Conservation (phyloP, 1,140 invertebrate species). For the Drosophila tsacasi region DNA sequence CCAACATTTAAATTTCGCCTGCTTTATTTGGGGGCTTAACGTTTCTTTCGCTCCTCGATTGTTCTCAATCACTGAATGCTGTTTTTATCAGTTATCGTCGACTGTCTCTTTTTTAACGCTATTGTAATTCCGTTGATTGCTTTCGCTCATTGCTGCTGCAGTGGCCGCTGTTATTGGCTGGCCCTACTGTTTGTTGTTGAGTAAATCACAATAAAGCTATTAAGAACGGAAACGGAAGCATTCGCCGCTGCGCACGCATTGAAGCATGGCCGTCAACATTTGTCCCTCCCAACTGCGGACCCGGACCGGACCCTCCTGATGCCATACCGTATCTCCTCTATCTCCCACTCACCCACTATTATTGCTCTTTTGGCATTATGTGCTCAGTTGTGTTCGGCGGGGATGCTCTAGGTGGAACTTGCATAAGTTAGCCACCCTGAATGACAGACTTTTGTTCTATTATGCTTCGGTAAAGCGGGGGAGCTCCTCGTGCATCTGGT, state of each 20-base stretch:
- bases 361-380: constrained; percentile 35
- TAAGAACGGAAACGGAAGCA: constrained; percentile 84
- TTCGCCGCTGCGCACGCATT: constrained; percentile 82
- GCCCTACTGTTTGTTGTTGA: constrained; percentile 56
- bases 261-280: constrained; percentile 76
- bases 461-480: constrained; percentile 5
- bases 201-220: constrained; percentile 85
- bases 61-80: constrained; percentile 57
- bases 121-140: constrained; percentile 79
- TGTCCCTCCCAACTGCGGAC: constrained; percentile 13
- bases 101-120: constrained; percentile 69
- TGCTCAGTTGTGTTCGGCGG: constrained; percentile 9
- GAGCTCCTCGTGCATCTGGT: constrained; percentile 18
- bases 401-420: constrained; percentile 18
- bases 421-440: constrained; percentile 28
- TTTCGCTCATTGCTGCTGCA: constrained; percentile 51
- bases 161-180: constrained; percentile 22
- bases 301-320: not conserved
- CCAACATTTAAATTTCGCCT: constrained; percentile 31
- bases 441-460: constrained; percentile 26
- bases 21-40: constrained; percentile 41
- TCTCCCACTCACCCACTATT: constrained; percentile 12
- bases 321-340: not conserved
- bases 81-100: constrained; percentile 70
- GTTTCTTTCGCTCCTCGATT: constrained; percentile 29